Conservation (phyloP, 2,797 vertebrate species). For the Sphenodon punctatus region DNA sequence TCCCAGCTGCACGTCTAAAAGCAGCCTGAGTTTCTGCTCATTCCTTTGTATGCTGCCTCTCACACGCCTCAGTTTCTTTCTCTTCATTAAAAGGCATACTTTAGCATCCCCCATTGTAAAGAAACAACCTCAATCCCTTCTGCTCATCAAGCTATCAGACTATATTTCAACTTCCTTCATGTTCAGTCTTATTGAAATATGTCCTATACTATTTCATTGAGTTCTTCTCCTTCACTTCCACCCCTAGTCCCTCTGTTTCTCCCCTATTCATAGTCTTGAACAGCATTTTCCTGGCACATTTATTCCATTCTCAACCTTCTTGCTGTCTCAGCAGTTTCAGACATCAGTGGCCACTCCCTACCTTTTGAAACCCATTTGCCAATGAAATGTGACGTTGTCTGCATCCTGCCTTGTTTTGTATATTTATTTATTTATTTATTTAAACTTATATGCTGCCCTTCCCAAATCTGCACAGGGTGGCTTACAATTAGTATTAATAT, state of each 20-base stretch:
- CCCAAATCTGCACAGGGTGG: too few relatives aligned
- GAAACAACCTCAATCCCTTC: not conserved
- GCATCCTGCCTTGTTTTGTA: not conserved
- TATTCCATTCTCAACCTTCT: not conserved
- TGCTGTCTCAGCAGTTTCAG: not conserved
- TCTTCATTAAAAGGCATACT: not conserved
- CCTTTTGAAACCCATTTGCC: not conserved
- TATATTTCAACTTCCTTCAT: fast-evolving
- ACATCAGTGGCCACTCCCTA: not conserved
- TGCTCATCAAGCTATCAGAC: not conserved
- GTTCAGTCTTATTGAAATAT: not conserved
- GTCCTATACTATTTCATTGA: fast-evolving
- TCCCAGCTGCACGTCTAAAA: too few relatives aligned
- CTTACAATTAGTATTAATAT: too few relatives aligned
- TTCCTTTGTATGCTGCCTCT: not conserved
- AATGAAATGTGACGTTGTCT: not conserved
- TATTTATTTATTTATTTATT: not conserved
- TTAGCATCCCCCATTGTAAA: not conserved
- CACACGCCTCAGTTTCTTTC: not conserved
- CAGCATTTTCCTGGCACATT: not conserved
- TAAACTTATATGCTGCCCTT: too few relatives aligned
- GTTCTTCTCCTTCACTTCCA: not conserved
- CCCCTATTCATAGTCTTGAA: not conserved
- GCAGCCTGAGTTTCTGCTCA: too few relatives aligned
- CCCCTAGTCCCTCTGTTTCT: not conserved